Evolutionary conservation across 2,888 invertebrate species (phyloP).

Genomic region (Brachylomia viminalis): DNA sequence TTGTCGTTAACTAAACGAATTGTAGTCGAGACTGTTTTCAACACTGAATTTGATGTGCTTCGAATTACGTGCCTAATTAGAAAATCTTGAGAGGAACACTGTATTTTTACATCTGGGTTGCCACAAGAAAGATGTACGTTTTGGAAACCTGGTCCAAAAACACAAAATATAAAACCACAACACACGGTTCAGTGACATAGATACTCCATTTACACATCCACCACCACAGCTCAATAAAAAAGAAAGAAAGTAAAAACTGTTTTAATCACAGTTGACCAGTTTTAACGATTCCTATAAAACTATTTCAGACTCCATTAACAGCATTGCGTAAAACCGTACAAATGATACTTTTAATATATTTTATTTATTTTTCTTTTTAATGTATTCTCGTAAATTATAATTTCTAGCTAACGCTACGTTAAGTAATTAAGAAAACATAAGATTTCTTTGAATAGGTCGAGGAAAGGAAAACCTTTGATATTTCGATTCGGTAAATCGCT

Average conservation of each 20-base stretch:
- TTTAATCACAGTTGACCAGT: conserved; percentile 57
- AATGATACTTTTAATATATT: conserved; percentile 54
- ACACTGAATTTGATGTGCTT: conserved; percentile 64
- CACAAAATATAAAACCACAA: background rate
- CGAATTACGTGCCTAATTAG: conserved; percentile 60
- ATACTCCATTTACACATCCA: conserved; percentile 14
- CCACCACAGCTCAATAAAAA: conserved; percentile 36
- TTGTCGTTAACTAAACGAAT: conserved; percentile 66
- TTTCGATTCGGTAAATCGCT: conserved; percentile 47
- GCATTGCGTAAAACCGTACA: conserved; percentile 56
- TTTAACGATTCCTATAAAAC: conserved; percentile 76
- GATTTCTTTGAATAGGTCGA: conserved; percentile 47
- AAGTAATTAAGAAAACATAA: conserved; percentile 55
- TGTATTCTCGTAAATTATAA: conserved; percentile 65
- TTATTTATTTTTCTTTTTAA: conserved; percentile 55
- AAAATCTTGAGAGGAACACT: conserved; percentile 7
- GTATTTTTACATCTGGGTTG: conserved; percentile 20
- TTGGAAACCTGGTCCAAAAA: background rate
- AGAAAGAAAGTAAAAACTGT: conserved; percentile 50
- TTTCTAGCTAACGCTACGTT: conserved; percentile 31
- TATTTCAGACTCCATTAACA: conserved; percentile 78
- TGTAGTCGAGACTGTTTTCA: conserved; percentile 60
- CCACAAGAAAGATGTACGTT: background rate
- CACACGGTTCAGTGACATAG: background rate
- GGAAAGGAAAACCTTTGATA: conserved; percentile 52